phyloP scores from a whole-genome alignment of 2,113 vertebrate species.

The Cisticola juncidis region DNA sequence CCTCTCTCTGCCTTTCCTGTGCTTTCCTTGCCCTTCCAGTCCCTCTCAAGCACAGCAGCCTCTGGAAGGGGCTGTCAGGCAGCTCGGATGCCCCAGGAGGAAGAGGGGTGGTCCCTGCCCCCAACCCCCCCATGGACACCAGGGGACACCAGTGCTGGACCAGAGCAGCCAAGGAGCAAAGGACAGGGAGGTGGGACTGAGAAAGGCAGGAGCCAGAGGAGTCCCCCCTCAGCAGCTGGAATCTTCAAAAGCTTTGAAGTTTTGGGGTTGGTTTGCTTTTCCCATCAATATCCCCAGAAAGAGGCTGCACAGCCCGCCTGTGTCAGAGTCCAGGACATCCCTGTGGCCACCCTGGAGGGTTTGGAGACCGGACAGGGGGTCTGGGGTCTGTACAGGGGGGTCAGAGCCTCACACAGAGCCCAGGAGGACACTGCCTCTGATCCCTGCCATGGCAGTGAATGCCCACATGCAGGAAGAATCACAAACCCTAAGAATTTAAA shows the following conservation, averaged over 20 bases:
- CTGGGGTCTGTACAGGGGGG: too few species aligned
- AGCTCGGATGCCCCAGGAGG: not conserved
- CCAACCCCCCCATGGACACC: not conserved
- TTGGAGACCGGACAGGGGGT: too few species aligned
- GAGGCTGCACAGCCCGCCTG: not conserved
- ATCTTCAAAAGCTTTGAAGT: not conserved
- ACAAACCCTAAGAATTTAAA: too few species aligned
- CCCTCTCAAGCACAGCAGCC: not conserved
- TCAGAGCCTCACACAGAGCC: too few species aligned
- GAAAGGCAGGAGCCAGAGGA: not conserved
- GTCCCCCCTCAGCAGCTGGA: not conserved
- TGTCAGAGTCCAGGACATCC: too few species aligned
- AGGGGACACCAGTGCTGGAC: rapidly evolving
- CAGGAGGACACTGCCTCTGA: too few species aligned
- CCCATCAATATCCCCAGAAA: not conserved
- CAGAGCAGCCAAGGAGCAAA: rapidly evolving
- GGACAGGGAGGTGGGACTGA: not conserved
- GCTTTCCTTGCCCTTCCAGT: not conserved
- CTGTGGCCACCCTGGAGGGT: too few species aligned
- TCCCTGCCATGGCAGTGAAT: too few species aligned
- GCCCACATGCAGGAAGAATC: too few species aligned
- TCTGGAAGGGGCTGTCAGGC: not conserved
- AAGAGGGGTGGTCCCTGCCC: not conserved
- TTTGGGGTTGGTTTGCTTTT: not conserved
- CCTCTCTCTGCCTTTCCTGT: not conserved